These are phyloP conservation scores for Cliona cf. orientalis DNA, from an alignment of 37 sponge, comb jelly and placozoan genomes.

Conservation along the genomic window DNA sequence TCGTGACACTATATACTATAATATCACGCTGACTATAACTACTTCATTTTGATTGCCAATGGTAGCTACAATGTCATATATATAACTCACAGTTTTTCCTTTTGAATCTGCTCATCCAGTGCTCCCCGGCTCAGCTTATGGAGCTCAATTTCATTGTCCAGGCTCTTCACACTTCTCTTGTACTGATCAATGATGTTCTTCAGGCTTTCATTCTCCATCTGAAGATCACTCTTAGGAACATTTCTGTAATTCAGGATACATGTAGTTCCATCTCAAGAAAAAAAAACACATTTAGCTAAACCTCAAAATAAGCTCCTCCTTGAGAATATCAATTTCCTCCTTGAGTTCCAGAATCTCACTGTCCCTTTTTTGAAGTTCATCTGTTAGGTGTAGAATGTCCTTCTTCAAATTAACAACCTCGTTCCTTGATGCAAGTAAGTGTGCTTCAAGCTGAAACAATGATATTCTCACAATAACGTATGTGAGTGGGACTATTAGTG, in stretches of 20 bases:
- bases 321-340: conserved; percentile 14
- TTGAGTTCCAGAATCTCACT: conserved; percentile 25
- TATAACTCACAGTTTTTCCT: conserved; percentile 45
- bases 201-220: conserved; percentile 45
- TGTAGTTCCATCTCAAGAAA: neutral
- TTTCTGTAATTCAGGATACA: conserved; percentile 26
- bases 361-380: conserved; percentile 10
- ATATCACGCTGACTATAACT: no score
- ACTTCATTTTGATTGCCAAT: no score
- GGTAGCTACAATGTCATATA: no score
- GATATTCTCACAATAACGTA: no score
- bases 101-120: conserved; percentile 10
- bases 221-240: conserved; percentile 1
- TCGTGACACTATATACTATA: no score
- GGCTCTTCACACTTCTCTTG: conserved; percentile 18
- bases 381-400: conserved; percentile 19
- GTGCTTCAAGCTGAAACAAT: conserved; percentile 14
- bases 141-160: conserved; percentile 46
- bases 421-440: conserved; percentile 1
- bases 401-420: conserved; percentile 14
- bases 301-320: conserved; percentile 52
- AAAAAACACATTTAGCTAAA: no score
- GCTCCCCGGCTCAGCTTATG: conserved; percentile 32
- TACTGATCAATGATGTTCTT: conserved; percentile 40
- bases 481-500: no score